Evolutionary conservation across 1,140 invertebrate genomes (phyloP).

Genomic region (Temnothorax longispinosus): DNA sequence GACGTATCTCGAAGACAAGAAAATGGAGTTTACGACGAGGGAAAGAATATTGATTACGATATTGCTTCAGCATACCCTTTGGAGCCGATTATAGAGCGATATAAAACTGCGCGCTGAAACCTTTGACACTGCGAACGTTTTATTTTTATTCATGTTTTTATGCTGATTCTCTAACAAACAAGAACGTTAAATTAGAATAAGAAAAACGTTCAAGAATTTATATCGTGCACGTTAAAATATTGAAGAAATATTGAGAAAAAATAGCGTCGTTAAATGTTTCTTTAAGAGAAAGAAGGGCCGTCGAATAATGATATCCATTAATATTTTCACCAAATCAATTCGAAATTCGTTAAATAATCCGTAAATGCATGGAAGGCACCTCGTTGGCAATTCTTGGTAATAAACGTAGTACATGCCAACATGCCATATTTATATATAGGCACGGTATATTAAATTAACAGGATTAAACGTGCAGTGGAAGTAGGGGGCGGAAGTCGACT

Average conservation of each 20-base stretch:
- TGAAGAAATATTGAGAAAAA: background rate
- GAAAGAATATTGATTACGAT: slow-evolving; percentile 43
- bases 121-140: background rate
- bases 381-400: background rate
- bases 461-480: background rate
- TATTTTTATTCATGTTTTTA: background rate
- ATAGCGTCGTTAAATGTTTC: background rate
- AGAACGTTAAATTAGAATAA: background rate
- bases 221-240: background rate
- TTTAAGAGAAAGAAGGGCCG: background rate
- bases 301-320: background rate
- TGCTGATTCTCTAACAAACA: background rate
- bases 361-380: background rate
- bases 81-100: slow-evolving; percentile 11
- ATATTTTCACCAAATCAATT: background rate
- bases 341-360: background rate
- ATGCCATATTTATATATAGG: background rate
- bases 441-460: background rate
- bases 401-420: background rate
- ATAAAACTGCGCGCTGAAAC: background rate
- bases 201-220: background rate
- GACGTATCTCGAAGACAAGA: slow-evolving; percentile 35
- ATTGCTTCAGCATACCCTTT: background rate
- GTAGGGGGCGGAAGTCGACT: slow-evolving; percentile 39
- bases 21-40: slow-evolving; percentile 34